Percentiles rank a stretch among this genome's conserved stretches.
These are phyloP conservation scores for Lasioglossum baleicum DNA, from an alignment of 1,140 invertebrate genomes.

Conservation along the genomic window DNA sequence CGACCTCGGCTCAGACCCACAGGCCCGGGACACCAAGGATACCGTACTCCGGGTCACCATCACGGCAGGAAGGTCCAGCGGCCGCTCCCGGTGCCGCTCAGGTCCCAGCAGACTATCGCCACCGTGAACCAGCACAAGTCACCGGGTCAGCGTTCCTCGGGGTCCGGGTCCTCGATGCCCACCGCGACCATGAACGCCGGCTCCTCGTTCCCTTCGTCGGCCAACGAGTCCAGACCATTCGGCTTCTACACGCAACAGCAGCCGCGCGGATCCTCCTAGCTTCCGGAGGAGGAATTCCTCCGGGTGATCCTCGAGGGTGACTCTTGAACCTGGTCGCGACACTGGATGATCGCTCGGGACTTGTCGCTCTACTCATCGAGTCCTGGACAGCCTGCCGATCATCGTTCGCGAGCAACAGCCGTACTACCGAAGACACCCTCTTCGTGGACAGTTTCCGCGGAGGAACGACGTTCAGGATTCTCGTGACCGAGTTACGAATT, in stretches of 20 bases:
- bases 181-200: slow-evolving; percentile 10
- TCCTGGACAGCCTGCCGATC: too few species aligned
- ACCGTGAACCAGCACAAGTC: slow-evolving; percentile 58
- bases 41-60: slow-evolving; percentile 78
- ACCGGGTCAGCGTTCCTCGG: slow-evolving; percentile 41
- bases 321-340: background rate
- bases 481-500: too few species aligned
- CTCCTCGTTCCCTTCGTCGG: slow-evolving; percentile 33
- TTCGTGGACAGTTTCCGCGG: too few species aligned
- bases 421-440: too few species aligned
- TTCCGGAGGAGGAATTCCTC: slow-evolving; percentile 31
- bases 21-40: slow-evolving; percentile 83
- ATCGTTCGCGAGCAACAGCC: too few species aligned
- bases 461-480: too few species aligned
- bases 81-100: slow-evolving; percentile 75
- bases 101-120: slow-evolving; percentile 68
- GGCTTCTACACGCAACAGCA: slow-evolving; percentile 78
- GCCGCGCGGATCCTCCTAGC: slow-evolving; percentile 56
- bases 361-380: too few species aligned
- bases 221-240: slow-evolving; percentile 70
- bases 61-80: slow-evolving; percentile 71
- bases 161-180: slow-evolving; percentile 59
- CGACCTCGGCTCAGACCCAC: slow-evolving; percentile 85
- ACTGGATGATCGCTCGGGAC: background rate
- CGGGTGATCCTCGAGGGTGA: slow-evolving; percentile 39